Evolutionary conservation across 2,113 vertebrate genomes (phyloP).

Genomic region (Prolemur simus): DNA sequence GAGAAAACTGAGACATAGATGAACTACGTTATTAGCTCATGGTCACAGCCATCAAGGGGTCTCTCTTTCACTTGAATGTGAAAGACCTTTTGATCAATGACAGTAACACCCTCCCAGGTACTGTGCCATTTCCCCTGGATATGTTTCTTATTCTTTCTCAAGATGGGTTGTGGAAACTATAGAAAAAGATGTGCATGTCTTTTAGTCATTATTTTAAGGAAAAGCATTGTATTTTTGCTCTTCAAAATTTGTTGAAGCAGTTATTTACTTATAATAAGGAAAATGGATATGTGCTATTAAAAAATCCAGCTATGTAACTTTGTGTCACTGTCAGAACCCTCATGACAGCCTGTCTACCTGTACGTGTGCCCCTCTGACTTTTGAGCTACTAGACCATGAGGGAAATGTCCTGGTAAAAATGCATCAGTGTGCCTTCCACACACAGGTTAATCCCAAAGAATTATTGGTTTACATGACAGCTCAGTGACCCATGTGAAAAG

Average conservation of each 20-base stretch:
- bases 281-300: not conserved
- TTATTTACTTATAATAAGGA: not conserved
- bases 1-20: not conserved
- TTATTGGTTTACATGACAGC: not conserved
- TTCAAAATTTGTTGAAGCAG: not conserved
- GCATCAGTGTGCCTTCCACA: not conserved
- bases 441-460: not conserved
- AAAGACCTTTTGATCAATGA: not conserved
- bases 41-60: not conserved
- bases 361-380: not conserved
- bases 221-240: not conserved
- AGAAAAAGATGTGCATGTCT: not conserved
- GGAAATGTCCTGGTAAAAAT: not conserved
- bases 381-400: not conserved
- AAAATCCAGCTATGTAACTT: not conserved
- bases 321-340: not conserved
- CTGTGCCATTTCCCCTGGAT: not conserved
- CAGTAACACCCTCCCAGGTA: too few relatives aligned
- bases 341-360: not conserved
- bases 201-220: not conserved
- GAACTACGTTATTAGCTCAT: not conserved
- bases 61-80: not conserved
- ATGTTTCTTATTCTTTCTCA: not conserved
- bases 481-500: not conserved
- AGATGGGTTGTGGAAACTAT: not conserved